Base-by-base conservation (phyloP, 2,888 invertebrate genomes). In the Drosophila planitibia region DNA sequence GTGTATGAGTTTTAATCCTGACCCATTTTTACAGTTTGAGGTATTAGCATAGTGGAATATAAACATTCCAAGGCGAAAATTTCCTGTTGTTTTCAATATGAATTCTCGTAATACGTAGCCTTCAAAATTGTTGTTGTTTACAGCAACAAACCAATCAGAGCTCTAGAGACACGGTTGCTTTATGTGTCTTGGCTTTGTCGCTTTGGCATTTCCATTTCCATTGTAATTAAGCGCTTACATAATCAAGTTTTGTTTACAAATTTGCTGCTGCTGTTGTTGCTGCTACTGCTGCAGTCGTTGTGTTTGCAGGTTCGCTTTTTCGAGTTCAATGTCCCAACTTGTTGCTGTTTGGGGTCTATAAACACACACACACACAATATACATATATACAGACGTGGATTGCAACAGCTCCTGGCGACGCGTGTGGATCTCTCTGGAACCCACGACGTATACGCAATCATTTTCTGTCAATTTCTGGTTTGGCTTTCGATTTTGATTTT, bases 231-330 rank as follows among this genome's bases (percentile, higher is more conserved):
- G 74, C 78, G 47, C 83, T 87, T 87, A 67, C 91, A 90, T 88
- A 90, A 88, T 70, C 78, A 52, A 74, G 76, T 85, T 86, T 87
- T 87, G 90, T 88, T 89, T 91, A 90, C 89, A 91, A 89, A 82
- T 78, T 79, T 79, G 47, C 71, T 81, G 72, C 70, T 68, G 62
- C 69, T 30, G 62, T 14, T 53, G 59, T 30, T 58, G 47, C n/a
- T 52, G 54, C 25, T 25, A 22, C 44, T 44, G 22, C 22, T 44
- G 70, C 41, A 54, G 51, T 51, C 41, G 47, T 73, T 49, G 68
- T 74, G 74, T 55, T 64, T 72, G 83, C 79, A 83, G 82, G 85
- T 82, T 88, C 70, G 74, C 71, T 76, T 87, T 47, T 90, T 87
- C 89, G 87, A 87, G 87, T 90, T 87, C 87, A 87, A 87, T 87